Conservation (phyloP, 2,797 vertebrate genomes). For the Sebastes umbrosus region DNA sequence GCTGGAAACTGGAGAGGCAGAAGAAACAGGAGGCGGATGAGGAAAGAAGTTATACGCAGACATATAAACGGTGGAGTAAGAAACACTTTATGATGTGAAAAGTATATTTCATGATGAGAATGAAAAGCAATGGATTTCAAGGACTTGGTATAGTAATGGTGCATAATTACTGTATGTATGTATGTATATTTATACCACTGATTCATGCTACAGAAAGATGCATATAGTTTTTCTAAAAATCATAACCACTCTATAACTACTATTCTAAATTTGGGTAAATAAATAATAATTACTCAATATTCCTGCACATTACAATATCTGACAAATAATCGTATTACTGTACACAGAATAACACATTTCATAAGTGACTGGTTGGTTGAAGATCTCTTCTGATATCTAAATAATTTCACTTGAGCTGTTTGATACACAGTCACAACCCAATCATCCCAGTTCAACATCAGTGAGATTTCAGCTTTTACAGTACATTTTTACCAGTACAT, state of each 20-base stretch:
- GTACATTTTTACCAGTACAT: no score
- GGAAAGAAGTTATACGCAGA: neutral
- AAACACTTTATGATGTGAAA: neutral
- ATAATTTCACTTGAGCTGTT: neutral
- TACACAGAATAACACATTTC: neutral
- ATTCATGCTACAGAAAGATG: neutral
- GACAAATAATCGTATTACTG: neutral
- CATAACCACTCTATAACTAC: neutral
- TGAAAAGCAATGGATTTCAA: neutral
- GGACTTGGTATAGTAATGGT: neutral
- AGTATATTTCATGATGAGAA: neutral
- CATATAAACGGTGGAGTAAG: neutral
- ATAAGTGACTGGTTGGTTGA: neutral
- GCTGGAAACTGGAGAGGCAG: conserved; percentile 84
- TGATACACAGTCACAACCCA: neutral
- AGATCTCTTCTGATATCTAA: neutral
- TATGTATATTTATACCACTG: no score
- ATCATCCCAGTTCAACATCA: neutral
- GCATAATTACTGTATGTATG: neutral
- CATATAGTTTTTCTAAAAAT: neutral
- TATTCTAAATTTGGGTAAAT: neutral
- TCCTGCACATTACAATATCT: neutral
- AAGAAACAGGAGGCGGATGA: neutral
- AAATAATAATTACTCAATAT: neutral
- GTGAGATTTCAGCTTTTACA: neutral